Evolutionary conservation across 2,888 invertebrate genomes (phyloP), one percentile per base, ranked within the genome.

Genomic region (Caenorhabditis drosophilae): DNA sequence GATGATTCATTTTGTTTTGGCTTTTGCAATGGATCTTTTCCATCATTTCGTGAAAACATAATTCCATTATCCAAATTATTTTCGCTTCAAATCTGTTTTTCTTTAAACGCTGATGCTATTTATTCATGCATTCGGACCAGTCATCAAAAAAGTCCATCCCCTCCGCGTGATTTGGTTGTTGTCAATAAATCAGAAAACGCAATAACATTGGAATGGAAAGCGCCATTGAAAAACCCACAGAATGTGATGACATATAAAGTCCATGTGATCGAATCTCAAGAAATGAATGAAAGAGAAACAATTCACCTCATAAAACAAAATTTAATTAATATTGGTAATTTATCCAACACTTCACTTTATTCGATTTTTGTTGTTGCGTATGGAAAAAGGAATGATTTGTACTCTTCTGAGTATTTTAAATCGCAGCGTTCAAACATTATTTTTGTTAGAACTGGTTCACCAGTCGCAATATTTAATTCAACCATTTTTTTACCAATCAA

Each of bases 1-100:
- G 79, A 80, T 11, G 61, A 75, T 44, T 47, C 40, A 31, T 58
- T 56, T 6, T 82, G 82, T 54, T 73, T 82, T 41, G 72, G 69
- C 15, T 31, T 82, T 9, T 83, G 78, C 56, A 67, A 68, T 50
- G 80, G 77, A 15, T 53, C 56, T 3, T 48, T 59, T 42, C 7
- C 36, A n/a, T n/a, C n/a, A n/a, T n/a, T n/a, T n/a, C n/a, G n/a
- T n/a, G n/a, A n/a, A n/a, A n/a, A n/a, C n/a, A n/a, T n/a, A n/a
- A 36, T 23, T 35, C 35, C 38, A 15, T 2, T 16, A 25, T 27
- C 44, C n/a, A 45, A 6, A 42, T 3, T 23, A 23, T 42, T 42
- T 12, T 6, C 7, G n/a, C 11, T 36, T 4, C 44, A 26, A 45
- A 18, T 27, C 2, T 83, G 83, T 48, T 62, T 81, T 26, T 66